These are phyloP conservation scores for Sclerurus mexicanus DNA, from an alignment of 2,113 vertebrate genomes.

Conservation along the genomic window DNA sequence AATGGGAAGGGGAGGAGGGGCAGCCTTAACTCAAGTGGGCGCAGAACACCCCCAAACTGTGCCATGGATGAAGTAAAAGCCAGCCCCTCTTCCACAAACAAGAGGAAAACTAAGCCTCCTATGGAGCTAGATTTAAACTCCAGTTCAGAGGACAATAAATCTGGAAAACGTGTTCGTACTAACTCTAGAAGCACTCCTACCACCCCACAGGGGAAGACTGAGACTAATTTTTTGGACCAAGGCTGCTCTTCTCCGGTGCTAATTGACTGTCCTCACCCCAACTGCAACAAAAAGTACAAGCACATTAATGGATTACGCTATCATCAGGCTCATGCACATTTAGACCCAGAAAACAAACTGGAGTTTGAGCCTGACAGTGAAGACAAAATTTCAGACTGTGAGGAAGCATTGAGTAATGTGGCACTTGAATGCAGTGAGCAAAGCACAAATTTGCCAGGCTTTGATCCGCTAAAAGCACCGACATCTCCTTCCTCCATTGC, in stretches of 20 bases:
- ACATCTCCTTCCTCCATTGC: slow-evolving; percentile 82
- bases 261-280: slow-evolving; percentile 97
- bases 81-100: slow-evolving; percentile 82
- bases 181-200: slow-evolving; percentile 95
- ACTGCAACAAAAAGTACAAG: slow-evolving; percentile 99
- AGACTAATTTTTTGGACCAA: slow-evolving; percentile 91
- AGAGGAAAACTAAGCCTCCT: slow-evolving; percentile 91
- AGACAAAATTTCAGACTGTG: slow-evolving; percentile 93
- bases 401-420: slow-evolving; percentile 84
- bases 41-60: slow-evolving; percentile 89
- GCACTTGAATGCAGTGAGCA: slow-evolving; percentile 86
- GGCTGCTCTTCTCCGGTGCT: slow-evolving; percentile 92
- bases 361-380: slow-evolving; percentile 92
- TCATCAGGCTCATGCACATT: slow-evolving; percentile 96
- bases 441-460: slow-evolving; percentile 71
- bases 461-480: slow-evolving; percentile 83
- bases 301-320: slow-evolving; percentile 98
- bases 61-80: slow-evolving; percentile 91
- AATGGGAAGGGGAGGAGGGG: slow-evolving; percentile 91
- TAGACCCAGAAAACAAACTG: slow-evolving; percentile 91
- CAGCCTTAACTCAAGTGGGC: slow-evolving; percentile 89
- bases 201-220: slow-evolving; percentile 91
- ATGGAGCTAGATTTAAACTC: slow-evolving; percentile 92
- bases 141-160: slow-evolving; percentile 88
- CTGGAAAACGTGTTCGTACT: slow-evolving; percentile 89